A percentile compares a stretch with the other conserved stretches of the same genome.
These are phyloP conservation scores for Cossypha caffra DNA, from an alignment of 2,797 vertebrate species.

Conservation along the genomic window DNA sequence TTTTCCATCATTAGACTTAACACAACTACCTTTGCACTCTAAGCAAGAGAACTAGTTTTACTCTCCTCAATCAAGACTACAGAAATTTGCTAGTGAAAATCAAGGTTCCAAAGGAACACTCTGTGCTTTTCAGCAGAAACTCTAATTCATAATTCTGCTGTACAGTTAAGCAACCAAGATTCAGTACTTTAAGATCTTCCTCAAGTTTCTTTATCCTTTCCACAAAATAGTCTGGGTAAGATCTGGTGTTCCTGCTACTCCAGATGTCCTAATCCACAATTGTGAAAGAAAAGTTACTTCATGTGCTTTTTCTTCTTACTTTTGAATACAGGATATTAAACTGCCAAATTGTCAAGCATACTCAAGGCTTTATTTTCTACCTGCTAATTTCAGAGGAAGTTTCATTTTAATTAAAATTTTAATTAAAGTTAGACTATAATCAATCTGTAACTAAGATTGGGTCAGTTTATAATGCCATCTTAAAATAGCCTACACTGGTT, in stretches of 20 bases:
- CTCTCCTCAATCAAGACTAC: background rate
- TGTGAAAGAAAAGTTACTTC: background rate
- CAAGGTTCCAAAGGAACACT: background rate
- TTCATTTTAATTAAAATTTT: constrained; percentile 12
- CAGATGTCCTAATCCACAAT: background rate
- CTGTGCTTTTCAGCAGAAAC: background rate
- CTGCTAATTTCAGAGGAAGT: background rate
- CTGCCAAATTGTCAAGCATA: background rate
- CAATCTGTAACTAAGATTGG: background rate
- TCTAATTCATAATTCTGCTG: background rate
- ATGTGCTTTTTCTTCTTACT: background rate
- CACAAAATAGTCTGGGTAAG: background rate
- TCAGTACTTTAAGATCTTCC: background rate
- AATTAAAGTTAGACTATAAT: background rate
- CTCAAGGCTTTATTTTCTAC: background rate
- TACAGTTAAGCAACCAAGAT: background rate
- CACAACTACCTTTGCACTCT: background rate
- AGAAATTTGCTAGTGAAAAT: background rate
- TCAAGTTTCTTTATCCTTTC: background rate
- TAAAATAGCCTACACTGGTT: background rate
- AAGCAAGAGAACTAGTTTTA: background rate
- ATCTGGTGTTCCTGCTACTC: background rate
- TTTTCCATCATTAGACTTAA: background rate
- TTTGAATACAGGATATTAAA: background rate
- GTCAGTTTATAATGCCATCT: background rate